Evolutionary conservation across 1,140 invertebrate genomes (phyloP).

Genomic region (Polypedilum vanderplanki): DNA sequence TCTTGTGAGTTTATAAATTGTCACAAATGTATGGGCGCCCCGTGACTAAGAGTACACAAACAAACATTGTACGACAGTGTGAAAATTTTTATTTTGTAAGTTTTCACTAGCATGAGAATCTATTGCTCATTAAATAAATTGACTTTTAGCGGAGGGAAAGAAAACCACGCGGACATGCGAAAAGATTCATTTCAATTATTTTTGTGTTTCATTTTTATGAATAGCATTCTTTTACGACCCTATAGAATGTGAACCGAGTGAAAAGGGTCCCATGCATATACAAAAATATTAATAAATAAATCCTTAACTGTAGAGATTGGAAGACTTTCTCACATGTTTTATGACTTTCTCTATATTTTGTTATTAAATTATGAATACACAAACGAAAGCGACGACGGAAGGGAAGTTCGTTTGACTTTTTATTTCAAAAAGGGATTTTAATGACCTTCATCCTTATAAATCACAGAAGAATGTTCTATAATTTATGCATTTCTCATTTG

Average conservation of each 20-base stretch:
- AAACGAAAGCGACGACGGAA: too few species aligned
- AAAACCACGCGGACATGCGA: constrained; percentile 15
- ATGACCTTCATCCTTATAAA: constrained; percentile 18
- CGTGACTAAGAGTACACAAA: neutral
- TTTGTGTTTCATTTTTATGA: neutral
- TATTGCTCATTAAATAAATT: neutral
- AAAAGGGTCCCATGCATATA: too few species aligned
- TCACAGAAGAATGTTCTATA: neutral
- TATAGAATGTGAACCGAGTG: too few species aligned
- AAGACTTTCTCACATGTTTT: constrained; percentile 1
- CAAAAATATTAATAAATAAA: too few species aligned
- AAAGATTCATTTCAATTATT: neutral
- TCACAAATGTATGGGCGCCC: neutral
- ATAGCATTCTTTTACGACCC: neutral
- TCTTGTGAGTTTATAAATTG: neutral
- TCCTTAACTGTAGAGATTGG: too few species aligned
- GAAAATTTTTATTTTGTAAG: constrained; percentile 5
- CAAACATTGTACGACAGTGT: constrained; percentile 7
- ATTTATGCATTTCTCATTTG: constrained; percentile 13
- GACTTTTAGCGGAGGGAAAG: neutral
- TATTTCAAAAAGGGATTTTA: neutral
- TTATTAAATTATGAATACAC: neutral
- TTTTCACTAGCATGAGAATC: neutral
- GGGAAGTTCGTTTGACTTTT: too few species aligned
- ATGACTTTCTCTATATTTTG: neutral